Evolutionary conservation across 2,888 invertebrate genomes (phyloP).

Genomic region (Nymphalis polychloros): DNA sequence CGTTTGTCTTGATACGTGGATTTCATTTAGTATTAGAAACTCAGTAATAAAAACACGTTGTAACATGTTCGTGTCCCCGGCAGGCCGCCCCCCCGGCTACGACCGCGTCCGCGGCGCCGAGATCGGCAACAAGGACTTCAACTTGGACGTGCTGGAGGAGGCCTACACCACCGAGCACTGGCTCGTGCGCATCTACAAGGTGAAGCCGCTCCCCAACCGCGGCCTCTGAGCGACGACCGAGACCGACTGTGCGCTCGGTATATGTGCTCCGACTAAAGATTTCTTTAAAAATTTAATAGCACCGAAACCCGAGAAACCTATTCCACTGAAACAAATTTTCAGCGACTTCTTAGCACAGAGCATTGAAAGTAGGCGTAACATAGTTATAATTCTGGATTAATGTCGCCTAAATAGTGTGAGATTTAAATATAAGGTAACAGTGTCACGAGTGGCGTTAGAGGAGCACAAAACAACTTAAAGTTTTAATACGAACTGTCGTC

Average conservation of each 20-base stretch:
- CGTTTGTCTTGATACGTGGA: not conserved
- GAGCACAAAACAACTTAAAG: too few relatives aligned
- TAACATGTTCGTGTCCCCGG: not conserved
- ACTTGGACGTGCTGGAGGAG: conserved; percentile 98
- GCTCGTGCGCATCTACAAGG: conserved; percentile 99
- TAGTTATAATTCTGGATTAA: too few relatives aligned
- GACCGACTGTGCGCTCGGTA: not conserved
- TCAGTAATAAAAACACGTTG: too few relatives aligned
- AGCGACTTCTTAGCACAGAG: not conserved
- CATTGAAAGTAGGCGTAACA: not conserved
- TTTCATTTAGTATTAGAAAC: not conserved
- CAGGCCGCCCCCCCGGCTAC: conserved; percentile 96
- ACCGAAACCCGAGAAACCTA: not conserved
- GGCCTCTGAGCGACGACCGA: conserved; percentile 82
- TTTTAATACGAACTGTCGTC: not conserved
- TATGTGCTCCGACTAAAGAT: not conserved
- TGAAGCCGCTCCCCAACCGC: conserved; percentile 95
- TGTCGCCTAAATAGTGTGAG: too few relatives aligned
- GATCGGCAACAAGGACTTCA: conserved; percentile 99
- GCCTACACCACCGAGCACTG: conserved; percentile 99
- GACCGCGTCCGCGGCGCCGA: conserved; percentile 98
- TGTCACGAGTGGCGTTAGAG: too few relatives aligned
- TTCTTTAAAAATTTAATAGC: not conserved
- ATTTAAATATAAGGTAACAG: too few relatives aligned
- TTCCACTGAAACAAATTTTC: not conserved